Evolutionary conservation across 2,888 invertebrate genomes (phyloP), one percentile per base, ranked within the genome.

Genomic region (Cryptus viduatorius): DNA sequence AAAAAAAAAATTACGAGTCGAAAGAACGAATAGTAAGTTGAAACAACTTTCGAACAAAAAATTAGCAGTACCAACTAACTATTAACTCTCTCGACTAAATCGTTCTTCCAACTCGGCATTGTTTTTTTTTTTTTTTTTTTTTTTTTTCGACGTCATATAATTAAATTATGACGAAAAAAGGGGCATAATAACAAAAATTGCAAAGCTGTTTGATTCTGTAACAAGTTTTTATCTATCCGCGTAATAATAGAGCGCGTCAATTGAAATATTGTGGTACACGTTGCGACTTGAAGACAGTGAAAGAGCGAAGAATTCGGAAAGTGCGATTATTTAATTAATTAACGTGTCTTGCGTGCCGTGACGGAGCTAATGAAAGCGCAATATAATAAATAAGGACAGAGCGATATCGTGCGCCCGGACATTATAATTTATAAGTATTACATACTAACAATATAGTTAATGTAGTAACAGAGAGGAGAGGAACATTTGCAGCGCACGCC

Each of bases 281-380:
- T 37, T 37, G 29, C 59, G 1, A 24, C 29, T 29, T 29, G 1
- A 16, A 16, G 42, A 29, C 46, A 24, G 16, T 8, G 5, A 19
- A 8, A 46, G 48, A 19, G 48, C 46, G 48, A 76, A 65, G 46
- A 64, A 77, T 68, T 77, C 44, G 44, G 68, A 69, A 73, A 56
- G 56, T 19, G 19, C 56, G 42, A 59, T 31, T 80, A 68, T 65
- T 79, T 78, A 78, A 84, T 83, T 83, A 83, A 83, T 80, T 76
- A 73, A 24, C 19, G 46, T 46, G 16, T 14, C 61, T 73, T 84
- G 48, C 80, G 72, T 73, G 64, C 79, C 24, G 46, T 56, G 53
- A 24, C 68, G 44, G 16, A 31, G 48, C 73, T 78, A 77, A 77
- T 56, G 59, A 72, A 72, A 64, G 68, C 48, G 46, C 44, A 50